Evolutionary conservation across 2,113 vertebrate species (phyloP).

Genomic region (Chaenocephalus aceratus): DNA sequence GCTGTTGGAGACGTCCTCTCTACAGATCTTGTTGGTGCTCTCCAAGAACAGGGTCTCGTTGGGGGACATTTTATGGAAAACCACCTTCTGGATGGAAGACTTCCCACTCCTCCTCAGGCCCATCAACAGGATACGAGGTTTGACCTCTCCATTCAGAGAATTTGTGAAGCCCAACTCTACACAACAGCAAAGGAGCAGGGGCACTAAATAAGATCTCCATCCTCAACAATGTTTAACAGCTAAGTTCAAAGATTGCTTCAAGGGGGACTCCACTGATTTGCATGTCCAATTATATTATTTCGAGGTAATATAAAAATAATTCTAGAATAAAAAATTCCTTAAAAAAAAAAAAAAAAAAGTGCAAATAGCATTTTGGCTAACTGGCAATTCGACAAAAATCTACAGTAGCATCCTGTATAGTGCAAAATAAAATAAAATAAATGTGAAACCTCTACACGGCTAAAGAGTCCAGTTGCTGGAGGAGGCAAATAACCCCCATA

Average conservation of each 20-base stretch:
- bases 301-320: no score
- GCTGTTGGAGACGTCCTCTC: constrained; percentile 94
- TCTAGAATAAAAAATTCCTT: no score
- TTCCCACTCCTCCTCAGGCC: constrained; percentile 94
- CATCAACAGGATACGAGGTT: constrained; percentile 96
- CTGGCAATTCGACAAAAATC: no score
- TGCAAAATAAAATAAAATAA: no score
- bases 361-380: no score
- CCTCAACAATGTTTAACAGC: not conserved
- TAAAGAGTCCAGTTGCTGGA: no score
- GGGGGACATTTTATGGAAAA: constrained; percentile 97
- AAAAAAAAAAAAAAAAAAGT: no score
- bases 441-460: no score
- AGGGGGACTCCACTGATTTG: no score
- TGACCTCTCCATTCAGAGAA: constrained; percentile 91
- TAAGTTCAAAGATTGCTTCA: not conserved
- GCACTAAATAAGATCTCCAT: not conserved
- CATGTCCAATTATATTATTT: no score
- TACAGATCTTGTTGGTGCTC: constrained; percentile 95
- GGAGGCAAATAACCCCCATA: no score
- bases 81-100: constrained; percentile 96
- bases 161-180: constrained; percentile 91
- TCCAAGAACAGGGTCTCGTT: constrained; percentile 94
- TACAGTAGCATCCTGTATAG: no score
- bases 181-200: constrained; percentile 27